Base-by-base conservation (phyloP, 2,797 vertebrate species). In the Miichthys miiuy region DNA sequence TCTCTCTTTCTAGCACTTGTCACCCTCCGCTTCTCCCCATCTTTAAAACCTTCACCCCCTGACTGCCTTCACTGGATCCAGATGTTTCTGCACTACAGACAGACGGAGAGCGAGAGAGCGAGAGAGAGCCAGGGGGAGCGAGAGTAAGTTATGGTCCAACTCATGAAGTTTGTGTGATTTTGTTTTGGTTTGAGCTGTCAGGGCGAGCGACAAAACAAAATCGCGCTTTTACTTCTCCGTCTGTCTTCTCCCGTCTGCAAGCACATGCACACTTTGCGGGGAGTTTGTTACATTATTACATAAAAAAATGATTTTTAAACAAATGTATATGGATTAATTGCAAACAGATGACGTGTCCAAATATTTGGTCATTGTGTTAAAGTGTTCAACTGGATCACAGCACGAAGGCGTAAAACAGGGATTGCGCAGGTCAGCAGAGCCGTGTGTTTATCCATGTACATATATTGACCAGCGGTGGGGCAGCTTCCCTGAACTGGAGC, bases 121-220 rank as follows among this genome's bases (percentile, higher is more conserved):
- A 68, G n/a, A 38, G 55, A 72, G 64, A 72, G 65, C 66, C 67
- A 74, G 64, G 74, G 68, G 30, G 54, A 71, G 60, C 10, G 25
- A 57, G 62, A 81, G 62, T 41, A 60, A 75, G 46, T 79, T 79
- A 58, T 12, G 69, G 60, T 71, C 78, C 68, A 78, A 82, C 75
- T 80, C 75, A 52, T 71, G 69, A 85, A 87, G 85, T 80, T 79
- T 82, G 87, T 85, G 86, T 83, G 80, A 88, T 78, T 90, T 85
- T 91, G 86, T 90, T 91, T 92, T 89, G 85, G 86, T 89, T 87
- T 64, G 76, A 91, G 89, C 87, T 80, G 87, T 92, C 92, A 80
- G 77, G 64, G 62, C 18, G 25, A 87, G 79, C 81, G 79, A 87
- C 90, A 84, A 89, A 91, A 92, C 87, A 87, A 87, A 79, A 90